These are phyloP conservation scores for Ploceus nigricollis DNA, from an alignment of 2,113 vertebrate genomes.

Conservation along the genomic window DNA sequence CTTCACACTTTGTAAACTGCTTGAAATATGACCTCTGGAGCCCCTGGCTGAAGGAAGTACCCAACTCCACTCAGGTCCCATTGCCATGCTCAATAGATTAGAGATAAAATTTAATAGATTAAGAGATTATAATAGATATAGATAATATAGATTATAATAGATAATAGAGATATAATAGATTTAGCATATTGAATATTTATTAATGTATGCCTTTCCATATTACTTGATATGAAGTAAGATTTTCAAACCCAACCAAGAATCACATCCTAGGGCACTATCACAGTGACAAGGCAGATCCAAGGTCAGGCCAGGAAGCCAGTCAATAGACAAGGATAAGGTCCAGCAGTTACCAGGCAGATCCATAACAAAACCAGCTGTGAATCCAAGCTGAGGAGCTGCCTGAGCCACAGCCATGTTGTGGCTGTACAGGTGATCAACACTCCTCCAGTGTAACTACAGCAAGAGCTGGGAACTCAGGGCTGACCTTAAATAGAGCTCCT, in stretches of 20 bases:
- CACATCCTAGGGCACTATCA: neutral
- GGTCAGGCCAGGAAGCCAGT: neutral
- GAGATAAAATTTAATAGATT: too few relatives aligned
- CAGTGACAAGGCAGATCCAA: neutral
- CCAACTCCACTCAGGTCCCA: neutral
- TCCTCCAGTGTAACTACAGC: fast-evolving
- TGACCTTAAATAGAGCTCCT: neutral
- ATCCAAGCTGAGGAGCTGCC: neutral
- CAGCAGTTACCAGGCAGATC: neutral
- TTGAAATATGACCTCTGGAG: neutral
- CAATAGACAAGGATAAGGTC: neutral
- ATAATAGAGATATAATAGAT: too few relatives aligned
- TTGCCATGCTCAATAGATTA: neutral
- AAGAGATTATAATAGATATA: too few relatives aligned
- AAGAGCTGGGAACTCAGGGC: neutral
- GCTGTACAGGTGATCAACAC: fast-evolving
- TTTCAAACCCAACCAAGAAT: neutral
- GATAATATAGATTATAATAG: too few relatives aligned
- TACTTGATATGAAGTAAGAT: neutral
- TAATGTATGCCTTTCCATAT: neutral
- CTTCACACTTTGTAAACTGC: neutral
- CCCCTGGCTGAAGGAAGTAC: neutral
- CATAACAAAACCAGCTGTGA: neutral
- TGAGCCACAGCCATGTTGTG: too few relatives aligned
- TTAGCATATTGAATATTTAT: neutral